Percentiles rank a stretch among this genome's conserved stretches.
Conservation (phyloP, 2,113 vertebrate genomes). For the Oncorhynchus tshawytscha region DNA sequence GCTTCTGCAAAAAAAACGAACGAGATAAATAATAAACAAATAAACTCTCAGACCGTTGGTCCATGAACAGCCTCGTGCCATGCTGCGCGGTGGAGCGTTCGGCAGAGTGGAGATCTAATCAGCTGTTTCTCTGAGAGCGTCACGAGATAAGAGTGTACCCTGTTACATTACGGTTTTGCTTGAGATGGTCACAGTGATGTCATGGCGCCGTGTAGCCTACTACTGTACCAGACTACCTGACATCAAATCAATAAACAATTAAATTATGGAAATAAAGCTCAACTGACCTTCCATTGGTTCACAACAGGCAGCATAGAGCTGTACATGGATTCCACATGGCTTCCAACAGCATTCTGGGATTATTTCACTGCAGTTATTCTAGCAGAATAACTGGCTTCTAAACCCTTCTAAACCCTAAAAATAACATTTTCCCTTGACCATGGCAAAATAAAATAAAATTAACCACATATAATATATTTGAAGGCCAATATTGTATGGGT, state of each 20-base stretch:
- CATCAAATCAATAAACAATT: conserved; percentile 9
- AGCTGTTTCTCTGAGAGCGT: neutral
- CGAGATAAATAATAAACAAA: too few relatives aligned
- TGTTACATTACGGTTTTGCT: conserved; percentile 16
- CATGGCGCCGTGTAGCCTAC: neutral
- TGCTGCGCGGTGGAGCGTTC: too few relatives aligned
- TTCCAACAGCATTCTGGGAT: neutral
- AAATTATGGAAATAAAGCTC: neutral
- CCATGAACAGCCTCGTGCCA: too few relatives aligned
- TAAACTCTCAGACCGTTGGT: too few relatives aligned
- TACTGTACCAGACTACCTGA: neutral
- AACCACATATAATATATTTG: neutral
- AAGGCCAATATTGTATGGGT: too few relatives aligned
- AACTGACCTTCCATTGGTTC: neutral
- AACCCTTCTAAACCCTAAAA: neutral
- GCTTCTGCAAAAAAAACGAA: too few relatives aligned
- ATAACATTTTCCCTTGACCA: neutral
- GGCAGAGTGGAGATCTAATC: too few relatives aligned
- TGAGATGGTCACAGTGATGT: neutral
- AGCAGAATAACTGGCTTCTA: too few relatives aligned
- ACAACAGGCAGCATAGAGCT: neutral
- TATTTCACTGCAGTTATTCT: too few relatives aligned
- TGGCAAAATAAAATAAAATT: neutral
- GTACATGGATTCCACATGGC: neutral
- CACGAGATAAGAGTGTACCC: conserved; percentile 34